Base-by-base conservation (phyloP, 2,797 vertebrate genomes). In the Sylvia borin region DNA sequence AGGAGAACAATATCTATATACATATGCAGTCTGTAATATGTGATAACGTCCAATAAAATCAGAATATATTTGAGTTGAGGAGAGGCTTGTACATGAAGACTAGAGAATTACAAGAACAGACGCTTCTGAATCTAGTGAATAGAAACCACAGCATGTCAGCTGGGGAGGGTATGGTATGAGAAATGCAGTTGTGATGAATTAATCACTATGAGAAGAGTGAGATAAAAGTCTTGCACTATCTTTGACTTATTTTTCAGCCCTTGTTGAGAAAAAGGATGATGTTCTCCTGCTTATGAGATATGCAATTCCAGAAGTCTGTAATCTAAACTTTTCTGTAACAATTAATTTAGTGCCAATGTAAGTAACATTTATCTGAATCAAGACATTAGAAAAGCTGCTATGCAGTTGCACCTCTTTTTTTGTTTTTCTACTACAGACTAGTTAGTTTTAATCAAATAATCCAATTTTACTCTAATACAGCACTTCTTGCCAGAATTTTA, bases 11-110 rank as follows among this genome's bases (percentile, higher is more conserved):
- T 88, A 96, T 50, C 62, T 85, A 78, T 91, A 84, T 92, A 93
- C 73, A 91, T 34, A 91, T 65, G 70, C 48, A n/a, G 87, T 96
- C 84, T 94, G 92, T 92, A 96, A 70, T 68, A 97, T 96, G 78
- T 93, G 94, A 97, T 97, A 97, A 92, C 86, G 96, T 95, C 80
- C 95, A 97, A 92, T 91, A 96, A 48, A 96, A 92, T 90, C 90
- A 97, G 91, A 92, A 95, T 97, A 97, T 67, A 96, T 92, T 95
- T 96, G 90, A 97, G 79, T 89, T 92, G 75, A 96, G 86, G 83
- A 95, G 85, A 93, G 73, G 81, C 92, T 97, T 97, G 93, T 91
- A 93, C 47, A 85, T 13, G 57, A 96, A 82, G 79, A 93, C 78
- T 93, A 91, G 73, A 95, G 58, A 96, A 94, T 96, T 97, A 96